These are phyloP conservation scores for Heterodera filipjevi DNA, from an alignment of 2,888 invertebrate genomes.

Conservation along the genomic window DNA sequence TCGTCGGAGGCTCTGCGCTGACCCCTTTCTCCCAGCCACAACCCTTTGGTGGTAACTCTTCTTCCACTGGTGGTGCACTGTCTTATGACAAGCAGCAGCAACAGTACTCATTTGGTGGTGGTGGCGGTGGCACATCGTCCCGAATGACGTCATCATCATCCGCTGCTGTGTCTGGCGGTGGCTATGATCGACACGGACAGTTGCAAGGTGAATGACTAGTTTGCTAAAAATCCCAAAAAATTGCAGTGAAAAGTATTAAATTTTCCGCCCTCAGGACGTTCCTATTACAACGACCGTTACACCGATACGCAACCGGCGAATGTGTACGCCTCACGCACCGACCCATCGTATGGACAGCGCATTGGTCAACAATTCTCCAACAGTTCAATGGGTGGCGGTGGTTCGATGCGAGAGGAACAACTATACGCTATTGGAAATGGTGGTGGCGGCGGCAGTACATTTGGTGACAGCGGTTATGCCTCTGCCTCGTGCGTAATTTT, in stretches of 20 bases:
- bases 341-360: constrained; percentile 34
- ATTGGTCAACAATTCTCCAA: constrained; percentile 10
- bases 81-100: neutral
- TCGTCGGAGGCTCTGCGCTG: neutral
- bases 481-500: neutral
- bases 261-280: neutral
- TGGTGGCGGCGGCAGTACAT: neutral
- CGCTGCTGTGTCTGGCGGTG: neutral
- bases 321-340: constrained; percentile 25
- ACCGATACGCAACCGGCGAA: neutral
- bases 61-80: neutral
- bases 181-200: neutral
- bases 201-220: neutral
- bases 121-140: neutral
- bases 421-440: neutral
- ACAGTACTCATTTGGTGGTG: neutral
- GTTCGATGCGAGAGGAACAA: neutral
- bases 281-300: neutral
- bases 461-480: neutral
- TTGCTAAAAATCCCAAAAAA: no score
- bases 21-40: neutral
- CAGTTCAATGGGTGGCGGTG: no score
- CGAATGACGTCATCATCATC: neutral
- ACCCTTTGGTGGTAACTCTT: no score
- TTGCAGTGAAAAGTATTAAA: neutral